Conservation (phyloP, 2,797 vertebrate genomes). For the Cyclura pinguis region DNA sequence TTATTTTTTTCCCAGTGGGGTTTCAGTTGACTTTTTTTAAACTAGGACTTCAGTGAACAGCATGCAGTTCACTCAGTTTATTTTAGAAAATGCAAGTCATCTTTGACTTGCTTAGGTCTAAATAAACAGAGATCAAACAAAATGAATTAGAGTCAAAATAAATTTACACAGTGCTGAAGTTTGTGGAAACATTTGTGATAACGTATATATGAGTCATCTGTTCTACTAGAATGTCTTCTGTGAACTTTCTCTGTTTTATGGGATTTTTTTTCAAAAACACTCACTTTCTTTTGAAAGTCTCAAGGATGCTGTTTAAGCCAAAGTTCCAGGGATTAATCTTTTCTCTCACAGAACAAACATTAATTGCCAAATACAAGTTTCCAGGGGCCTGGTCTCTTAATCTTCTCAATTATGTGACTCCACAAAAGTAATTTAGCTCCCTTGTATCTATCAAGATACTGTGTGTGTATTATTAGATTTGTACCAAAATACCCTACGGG, state of each 20-base stretch:
- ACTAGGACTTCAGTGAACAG: not conserved
- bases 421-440: constrained; percentile 15
- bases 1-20: not conserved
- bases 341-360: not conserved
- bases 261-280: not conserved
- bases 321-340: constrained; percentile 23
- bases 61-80: constrained; percentile 1
- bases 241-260: constrained; percentile 69
- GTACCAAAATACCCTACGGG: too few relatives aligned
- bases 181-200: constrained; percentile 68
- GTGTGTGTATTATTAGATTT: constrained; percentile 20
- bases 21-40: not conserved
- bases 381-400: constrained; percentile 39
- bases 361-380: constrained; percentile 12
- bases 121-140: constrained; percentile 1
- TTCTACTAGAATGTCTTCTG: constrained; percentile 64
- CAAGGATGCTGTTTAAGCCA: constrained; percentile 46
- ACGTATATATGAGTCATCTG: constrained; percentile 69
- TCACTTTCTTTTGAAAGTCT: constrained; percentile 51
- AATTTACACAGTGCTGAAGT: constrained; percentile 30
- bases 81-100: constrained; percentile 19
- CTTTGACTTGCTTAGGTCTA: not conserved
- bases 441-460: constrained; percentile 26
- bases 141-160: constrained; percentile 12
- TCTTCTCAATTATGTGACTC: constrained; percentile 46